These are phyloP conservation scores for Dasyurus viverrinus DNA, from an alignment of 2,113 vertebrate species.

Conservation along the genomic window DNA sequence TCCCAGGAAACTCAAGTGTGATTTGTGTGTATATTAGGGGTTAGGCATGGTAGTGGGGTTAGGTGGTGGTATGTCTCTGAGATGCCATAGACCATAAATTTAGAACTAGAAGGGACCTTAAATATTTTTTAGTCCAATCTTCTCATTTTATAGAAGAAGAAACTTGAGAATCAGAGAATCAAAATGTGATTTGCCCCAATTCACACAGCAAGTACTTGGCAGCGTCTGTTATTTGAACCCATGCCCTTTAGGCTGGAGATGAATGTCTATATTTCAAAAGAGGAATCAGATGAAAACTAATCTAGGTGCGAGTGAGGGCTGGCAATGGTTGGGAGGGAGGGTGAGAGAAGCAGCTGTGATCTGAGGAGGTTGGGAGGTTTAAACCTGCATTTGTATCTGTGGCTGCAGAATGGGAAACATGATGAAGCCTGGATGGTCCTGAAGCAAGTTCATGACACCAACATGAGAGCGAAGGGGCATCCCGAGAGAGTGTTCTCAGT, in stretches of 20 bases:
- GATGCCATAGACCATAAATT: not conserved
- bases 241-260: constrained; percentile 66
- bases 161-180: not conserved
- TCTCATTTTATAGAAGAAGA: not conserved
- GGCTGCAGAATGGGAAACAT: constrained; percentile 93
- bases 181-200: not conserved
- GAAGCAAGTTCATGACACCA: constrained; percentile 98
- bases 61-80: accelerated
- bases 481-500: constrained; percentile 97
- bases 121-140: not conserved
- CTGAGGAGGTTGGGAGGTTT: not conserved
- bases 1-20: not conserved
- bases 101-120: not conserved
- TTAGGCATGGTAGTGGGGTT: not conserved
- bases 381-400: constrained; percentile 36
- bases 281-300: not conserved
- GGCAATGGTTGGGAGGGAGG: not conserved
- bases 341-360: not conserved
- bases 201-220: not conserved
- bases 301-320: not conserved
- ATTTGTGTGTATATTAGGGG: not conserved
- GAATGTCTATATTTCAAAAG: not conserved
- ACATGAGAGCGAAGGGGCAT: constrained; percentile 98
- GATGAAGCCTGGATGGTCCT: constrained; percentile 99
- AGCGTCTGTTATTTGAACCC: constrained; percentile 23